Percentiles rank a stretch among this genome's conserved stretches.
Conservation (phyloP, 2,797 vertebrate species). For the Tauraco hartlaubi region DNA sequence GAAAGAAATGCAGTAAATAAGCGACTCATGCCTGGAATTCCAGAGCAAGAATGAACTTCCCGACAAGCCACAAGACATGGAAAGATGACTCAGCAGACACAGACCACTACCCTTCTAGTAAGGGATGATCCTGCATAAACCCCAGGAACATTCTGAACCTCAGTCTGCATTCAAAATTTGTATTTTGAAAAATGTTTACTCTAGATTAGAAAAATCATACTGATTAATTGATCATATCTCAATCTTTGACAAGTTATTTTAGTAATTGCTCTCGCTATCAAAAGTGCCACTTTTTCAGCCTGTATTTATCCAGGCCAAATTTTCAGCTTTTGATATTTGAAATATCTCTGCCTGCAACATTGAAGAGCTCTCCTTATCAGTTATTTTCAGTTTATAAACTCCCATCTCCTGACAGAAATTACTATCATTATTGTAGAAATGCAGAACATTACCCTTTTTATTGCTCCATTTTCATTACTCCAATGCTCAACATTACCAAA, state of each 20-base stretch:
- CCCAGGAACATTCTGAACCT: background rate
- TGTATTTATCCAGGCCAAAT: background rate
- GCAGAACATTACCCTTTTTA: background rate
- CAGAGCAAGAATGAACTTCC: background rate
- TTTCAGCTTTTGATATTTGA: background rate
- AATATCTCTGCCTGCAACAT: background rate
- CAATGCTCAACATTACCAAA: background rate
- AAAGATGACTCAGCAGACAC: background rate
- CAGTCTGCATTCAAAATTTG: background rate
- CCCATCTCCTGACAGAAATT: background rate
- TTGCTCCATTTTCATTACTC: background rate
- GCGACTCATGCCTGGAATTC: background rate
- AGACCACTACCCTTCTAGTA: background rate
- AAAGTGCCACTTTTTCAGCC: background rate
- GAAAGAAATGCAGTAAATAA: background rate
- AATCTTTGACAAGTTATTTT: background rate
- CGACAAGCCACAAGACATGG: background rate
- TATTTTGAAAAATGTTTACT: background rate
- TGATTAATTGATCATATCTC: background rate
- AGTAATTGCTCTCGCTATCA: background rate
- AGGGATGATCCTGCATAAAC: background rate
- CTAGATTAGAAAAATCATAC: background rate
- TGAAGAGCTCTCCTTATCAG: background rate
- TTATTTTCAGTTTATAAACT: background rate
- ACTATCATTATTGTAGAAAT: background rate